Evolutionary conservation across 37 sponge, comb jelly and placozoan species (phyloP).

Genomic region (Beroe forskalii): DNA sequence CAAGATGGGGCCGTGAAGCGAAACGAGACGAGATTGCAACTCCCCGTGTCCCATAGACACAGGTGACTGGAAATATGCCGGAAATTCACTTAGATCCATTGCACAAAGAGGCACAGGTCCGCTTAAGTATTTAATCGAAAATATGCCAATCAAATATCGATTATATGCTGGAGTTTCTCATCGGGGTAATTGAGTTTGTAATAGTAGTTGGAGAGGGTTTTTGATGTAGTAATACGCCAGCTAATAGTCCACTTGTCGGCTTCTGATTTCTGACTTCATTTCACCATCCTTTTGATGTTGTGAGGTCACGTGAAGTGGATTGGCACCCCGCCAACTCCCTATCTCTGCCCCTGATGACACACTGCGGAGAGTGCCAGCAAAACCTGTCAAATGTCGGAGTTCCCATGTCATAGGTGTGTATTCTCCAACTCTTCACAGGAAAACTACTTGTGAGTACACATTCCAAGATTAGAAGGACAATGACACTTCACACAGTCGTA

Average conservation of each 20-base stretch:
- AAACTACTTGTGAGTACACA: too few species aligned
- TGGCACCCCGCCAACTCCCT: background rate
- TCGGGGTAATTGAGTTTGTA: background rate
- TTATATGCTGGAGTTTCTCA: background rate
- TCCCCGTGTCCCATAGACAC: background rate
- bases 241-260: background rate
- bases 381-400: too few species aligned
- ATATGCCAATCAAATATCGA: conserved; percentile 55
- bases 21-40: background rate
- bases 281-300: background rate
- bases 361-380: too few species aligned
- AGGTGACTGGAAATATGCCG: background rate
- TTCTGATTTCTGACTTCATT: too few species aligned
- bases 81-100: background rate
- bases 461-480: too few species aligned
- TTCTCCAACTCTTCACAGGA: too few species aligned
- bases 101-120: background rate
- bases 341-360: too few species aligned
- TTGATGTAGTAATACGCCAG: background rate
- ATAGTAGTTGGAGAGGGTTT: background rate
- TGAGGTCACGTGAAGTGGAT: background rate
- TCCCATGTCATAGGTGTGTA: too few species aligned
- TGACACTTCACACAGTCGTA: too few species aligned
- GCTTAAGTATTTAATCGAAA: conserved; percentile 50
- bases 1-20: background rate